Percentiles rank a stretch among this genome's conserved stretches.
Evolutionary conservation across 2,113 vertebrate species (phyloP).

Genomic region (Ibidorhyncha struthersii): DNA sequence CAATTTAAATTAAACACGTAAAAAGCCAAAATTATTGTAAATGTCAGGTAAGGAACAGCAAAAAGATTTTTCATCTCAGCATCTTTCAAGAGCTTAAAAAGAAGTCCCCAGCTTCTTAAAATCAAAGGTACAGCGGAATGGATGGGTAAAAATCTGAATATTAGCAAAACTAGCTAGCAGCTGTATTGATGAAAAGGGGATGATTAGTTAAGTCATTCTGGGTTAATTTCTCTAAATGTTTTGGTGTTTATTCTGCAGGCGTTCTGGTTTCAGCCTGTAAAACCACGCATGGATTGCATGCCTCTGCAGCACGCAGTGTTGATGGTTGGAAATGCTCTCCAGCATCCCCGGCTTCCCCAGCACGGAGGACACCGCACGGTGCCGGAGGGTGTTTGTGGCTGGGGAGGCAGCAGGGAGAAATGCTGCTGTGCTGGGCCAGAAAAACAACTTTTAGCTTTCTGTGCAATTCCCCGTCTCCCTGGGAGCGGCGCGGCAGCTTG

Average conservation of each 20-base stretch:
- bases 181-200: background rate
- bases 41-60: background rate
- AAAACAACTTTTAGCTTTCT: rapidly evolving
- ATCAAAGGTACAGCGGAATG: background rate
- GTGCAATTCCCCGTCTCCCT: background rate
- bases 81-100: background rate
- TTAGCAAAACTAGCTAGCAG: background rate
- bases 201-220: background rate
- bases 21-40: background rate
- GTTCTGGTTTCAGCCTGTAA: background rate
- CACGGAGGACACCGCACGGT: rapidly evolving
- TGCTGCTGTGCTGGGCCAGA: background rate
- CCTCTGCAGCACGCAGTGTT: background rate
- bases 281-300: rapidly evolving
- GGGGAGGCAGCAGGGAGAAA: background rate
- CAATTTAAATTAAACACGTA: background rate
- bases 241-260: background rate
- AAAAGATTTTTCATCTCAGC: background rate
- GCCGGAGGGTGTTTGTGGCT: background rate
- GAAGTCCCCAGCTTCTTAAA: background rate
- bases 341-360: background rate
- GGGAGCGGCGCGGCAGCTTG: background rate
- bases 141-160: background rate
- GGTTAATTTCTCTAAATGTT: background rate
- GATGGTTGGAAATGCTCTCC: too few species aligned